A percentile compares a stretch with the other conserved stretches of the same genome.
phyloP scores from a whole-genome alignment of 2,113 vertebrate genomes.

The Eolophus roseicapilla region DNA sequence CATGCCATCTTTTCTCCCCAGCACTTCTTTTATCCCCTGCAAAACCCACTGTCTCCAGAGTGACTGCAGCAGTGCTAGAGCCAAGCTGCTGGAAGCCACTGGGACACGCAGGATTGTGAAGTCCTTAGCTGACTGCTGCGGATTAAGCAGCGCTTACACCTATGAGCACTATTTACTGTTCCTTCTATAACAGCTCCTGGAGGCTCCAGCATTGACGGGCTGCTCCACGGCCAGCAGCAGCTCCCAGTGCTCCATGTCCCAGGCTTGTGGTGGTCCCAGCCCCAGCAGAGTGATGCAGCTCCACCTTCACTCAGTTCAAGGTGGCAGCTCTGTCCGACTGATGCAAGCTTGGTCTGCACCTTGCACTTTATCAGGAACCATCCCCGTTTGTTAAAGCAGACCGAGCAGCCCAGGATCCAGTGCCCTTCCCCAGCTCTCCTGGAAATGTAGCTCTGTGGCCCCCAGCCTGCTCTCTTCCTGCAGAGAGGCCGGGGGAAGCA shows the following conservation, averaged over 20 bases:
- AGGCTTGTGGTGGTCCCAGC: background rate
- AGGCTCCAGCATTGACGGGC: fast-evolving
- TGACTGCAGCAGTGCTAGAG: background rate
- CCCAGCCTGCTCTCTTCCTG: background rate
- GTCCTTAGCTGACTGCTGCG: background rate
- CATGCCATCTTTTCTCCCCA: background rate
- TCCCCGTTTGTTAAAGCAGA: fast-evolving
- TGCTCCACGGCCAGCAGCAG: fast-evolving
- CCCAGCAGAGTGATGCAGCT: background rate
- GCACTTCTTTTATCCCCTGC: background rate
- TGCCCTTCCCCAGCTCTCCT: background rate
- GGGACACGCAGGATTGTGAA: background rate
- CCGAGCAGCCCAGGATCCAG: fast-evolving
- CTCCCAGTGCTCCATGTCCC: fast-evolving
- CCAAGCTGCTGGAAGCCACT: background rate
- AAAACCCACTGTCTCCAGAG: background rate
- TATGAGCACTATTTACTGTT: fast-evolving
- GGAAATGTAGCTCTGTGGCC: background rate
- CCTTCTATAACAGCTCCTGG: fast-evolving
- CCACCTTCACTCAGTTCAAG: background rate
- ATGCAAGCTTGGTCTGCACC: fast-evolving
- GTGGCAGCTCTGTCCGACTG: fast-evolving
- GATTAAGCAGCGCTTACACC: too few relatives aligned
- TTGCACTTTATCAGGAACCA: fast-evolving
- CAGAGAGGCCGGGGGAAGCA: background rate